These are phyloP conservation scores for Allolobophora icterica DNA, from an alignment of 2,888 invertebrate species.

Conservation along the genomic window DNA sequence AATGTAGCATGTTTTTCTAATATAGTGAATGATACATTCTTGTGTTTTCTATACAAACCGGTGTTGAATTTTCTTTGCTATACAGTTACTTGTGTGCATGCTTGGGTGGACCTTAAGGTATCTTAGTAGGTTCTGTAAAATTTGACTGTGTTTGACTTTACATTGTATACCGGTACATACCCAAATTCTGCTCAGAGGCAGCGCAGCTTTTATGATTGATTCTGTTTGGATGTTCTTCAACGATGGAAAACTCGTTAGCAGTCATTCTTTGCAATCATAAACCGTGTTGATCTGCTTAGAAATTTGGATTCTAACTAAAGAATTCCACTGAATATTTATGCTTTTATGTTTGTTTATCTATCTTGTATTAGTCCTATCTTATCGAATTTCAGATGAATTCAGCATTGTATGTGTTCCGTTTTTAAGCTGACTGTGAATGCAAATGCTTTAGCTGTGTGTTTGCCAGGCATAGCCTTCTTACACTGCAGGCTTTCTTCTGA, in stretches of 20 bases:
- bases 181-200: neutral
- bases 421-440: neutral
- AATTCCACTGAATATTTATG: neutral
- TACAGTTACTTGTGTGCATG: neutral
- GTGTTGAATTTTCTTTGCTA: neutral
- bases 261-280: neutral
- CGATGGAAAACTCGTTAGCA: neutral
- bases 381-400: neutral
- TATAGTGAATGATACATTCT: constrained; percentile 6
- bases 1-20: neutral
- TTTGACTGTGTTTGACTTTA: neutral
- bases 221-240: neutral
- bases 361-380: neutral
- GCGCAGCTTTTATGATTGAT: neutral
- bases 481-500: neutral
- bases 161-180: neutral
- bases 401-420: neutral
- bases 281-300: neutral
- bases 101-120: neutral
- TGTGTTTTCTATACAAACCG: constrained; percentile 11
- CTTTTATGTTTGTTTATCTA: neutral
- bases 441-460: neutral
- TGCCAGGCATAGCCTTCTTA: neutral
- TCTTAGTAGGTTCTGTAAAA: neutral
- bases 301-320: neutral